Base-by-base conservation (phyloP, 2,797 vertebrate genomes). In the Sebastes jordani region DNA sequence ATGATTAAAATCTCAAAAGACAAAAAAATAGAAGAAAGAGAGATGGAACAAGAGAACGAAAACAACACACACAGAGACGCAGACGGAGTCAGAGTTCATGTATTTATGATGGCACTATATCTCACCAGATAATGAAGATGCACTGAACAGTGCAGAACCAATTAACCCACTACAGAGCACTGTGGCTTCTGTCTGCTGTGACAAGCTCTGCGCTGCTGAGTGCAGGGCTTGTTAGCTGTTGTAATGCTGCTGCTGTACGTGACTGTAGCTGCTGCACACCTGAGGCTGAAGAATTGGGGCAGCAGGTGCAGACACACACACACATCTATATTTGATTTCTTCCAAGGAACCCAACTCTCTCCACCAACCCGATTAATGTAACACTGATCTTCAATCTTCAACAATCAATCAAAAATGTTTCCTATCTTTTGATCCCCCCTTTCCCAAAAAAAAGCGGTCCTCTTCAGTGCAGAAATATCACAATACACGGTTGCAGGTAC, bases 81-180 rank as follows among this genome's bases (percentile, higher is more conserved):
- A 59, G 29, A 42, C 49, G 5, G 30, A 83, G 71, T 76, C 71
- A 78, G 60, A 74, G 72, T 55, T 61, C 69, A 60, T 74, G 60
- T 38, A 61, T 71, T 80, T 68, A 9, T 54, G 29, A 61, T 6
- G 32, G 4, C 32, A 13, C 22, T 11, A 62, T 67, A 80, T 71
- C 60, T 69, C 63, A 38, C 16, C 63, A 66, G 68, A 81, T 82
- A 84, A 86, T 74, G 77, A 86, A 76, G 65, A 76, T 25, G 73
- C 78, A 87, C 73, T 68, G 67, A 70, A 71, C 42, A 81, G 67
- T 23, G 68, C 68, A 27, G 18, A 80, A 49, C 34, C 88, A 83
- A 81, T 90, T 87, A 86, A 78, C 83, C 83, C 62, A 16, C 71
- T 25, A 10, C 54, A 54, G 72, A 70, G 62, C 58, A 2, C 5